These are phyloP conservation scores for Lerema accius DNA, from an alignment of 1,140 invertebrate species.

Conservation along the genomic window DNA sequence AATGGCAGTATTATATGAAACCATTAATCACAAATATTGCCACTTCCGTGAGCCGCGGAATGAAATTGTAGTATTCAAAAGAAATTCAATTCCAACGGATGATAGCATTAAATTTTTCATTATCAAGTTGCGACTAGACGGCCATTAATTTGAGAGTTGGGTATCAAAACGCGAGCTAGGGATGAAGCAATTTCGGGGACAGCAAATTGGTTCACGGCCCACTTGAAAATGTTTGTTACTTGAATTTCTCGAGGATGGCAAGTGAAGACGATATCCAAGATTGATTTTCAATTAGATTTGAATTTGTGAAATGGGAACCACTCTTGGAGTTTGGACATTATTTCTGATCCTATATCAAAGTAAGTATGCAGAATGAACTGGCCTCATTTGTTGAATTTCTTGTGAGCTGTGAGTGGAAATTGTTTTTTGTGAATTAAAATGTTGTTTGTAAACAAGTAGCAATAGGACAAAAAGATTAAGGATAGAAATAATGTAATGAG, in stretches of 20 bases:
- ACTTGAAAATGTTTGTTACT: constrained; percentile 60
- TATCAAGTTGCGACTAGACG: constrained; percentile 46
- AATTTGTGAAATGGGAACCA: constrained; percentile 47
- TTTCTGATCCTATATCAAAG: constrained; percentile 65
- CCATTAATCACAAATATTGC: constrained; percentile 52
- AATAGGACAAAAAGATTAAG: too few relatives aligned
- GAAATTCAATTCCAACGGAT: constrained; percentile 61
- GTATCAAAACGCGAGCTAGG: constrained; percentile 50
- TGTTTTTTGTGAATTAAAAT: too few relatives aligned
- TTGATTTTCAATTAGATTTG: constrained; percentile 45
- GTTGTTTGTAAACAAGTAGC: too few relatives aligned
- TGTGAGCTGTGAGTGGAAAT: too few relatives aligned
- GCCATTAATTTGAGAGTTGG: constrained; percentile 67
- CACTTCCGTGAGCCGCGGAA: constrained; percentile 47
- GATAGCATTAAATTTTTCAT: constrained; percentile 67
- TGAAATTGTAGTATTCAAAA: constrained; percentile 46
- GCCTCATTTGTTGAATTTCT: too few relatives aligned
- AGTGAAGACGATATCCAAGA: constrained; percentile 33
- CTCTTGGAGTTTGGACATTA: constrained; percentile 57
- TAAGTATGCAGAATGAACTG: constrained; percentile 43
- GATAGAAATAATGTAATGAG: too few relatives aligned
- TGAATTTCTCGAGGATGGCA: constrained; percentile 35
- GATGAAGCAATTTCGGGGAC: constrained; percentile 39
- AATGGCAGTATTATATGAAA: constrained; percentile 18
- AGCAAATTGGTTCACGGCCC: constrained; percentile 52